A percentile compares a stretch with the other conserved stretches of the same genome.
These are phyloP conservation scores for Meloe dianella DNA, from an alignment of 2,888 invertebrate genomes.

Conservation along the genomic window DNA sequence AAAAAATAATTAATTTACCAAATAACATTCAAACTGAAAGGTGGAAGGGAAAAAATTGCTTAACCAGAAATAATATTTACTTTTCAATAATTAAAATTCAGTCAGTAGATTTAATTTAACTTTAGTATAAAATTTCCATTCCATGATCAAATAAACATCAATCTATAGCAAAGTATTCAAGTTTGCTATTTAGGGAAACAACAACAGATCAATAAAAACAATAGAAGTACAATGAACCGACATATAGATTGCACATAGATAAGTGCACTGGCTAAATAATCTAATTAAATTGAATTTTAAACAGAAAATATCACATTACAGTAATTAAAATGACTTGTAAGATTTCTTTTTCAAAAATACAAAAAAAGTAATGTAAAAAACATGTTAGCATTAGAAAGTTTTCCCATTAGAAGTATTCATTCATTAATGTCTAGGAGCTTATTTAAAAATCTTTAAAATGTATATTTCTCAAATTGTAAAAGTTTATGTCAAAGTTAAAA, in stretches of 20 bases:
- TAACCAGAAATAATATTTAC: background rate
- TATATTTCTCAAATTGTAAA: too few relatives aligned
- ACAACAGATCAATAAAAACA: constrained; percentile 4
- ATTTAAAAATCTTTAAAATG: too few relatives aligned
- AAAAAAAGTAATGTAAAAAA: too few relatives aligned
- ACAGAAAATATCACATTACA: background rate
- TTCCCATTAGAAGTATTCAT: too few relatives aligned
- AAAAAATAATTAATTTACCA: background rate
- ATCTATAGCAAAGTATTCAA: background rate
- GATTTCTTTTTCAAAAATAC: background rate
- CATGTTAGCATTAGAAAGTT: too few relatives aligned
- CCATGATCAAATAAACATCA: background rate
- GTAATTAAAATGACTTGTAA: background rate
- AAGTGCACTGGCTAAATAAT: background rate
- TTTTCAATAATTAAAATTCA: background rate
- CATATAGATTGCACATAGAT: background rate
- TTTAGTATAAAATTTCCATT: background rate
- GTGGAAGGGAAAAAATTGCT: background rate
- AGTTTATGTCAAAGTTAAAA: too few relatives aligned
- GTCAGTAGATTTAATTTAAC: background rate
- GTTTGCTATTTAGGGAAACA: background rate
- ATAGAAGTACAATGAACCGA: background rate
- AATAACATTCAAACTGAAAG: background rate
- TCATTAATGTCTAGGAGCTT: too few relatives aligned
- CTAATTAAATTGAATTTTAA: background rate